Conservation (phyloP, 2,113 vertebrate genomes). For the Ifrita kowaldi region DNA sequence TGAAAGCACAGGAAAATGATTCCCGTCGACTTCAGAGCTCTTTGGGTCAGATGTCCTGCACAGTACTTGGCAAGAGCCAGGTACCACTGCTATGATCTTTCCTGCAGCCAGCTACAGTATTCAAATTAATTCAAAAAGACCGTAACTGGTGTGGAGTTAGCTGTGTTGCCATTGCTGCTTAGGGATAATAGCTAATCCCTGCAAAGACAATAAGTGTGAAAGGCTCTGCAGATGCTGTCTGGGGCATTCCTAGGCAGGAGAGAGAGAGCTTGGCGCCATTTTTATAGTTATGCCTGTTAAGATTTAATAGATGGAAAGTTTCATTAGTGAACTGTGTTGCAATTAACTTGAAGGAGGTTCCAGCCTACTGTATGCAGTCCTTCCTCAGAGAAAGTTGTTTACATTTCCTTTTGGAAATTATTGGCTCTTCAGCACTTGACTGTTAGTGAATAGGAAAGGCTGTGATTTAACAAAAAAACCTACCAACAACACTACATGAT, state of each 20-base stretch:
- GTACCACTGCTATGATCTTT: background rate
- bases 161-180: background rate
- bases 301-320: constrained; percentile 82
- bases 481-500: background rate
- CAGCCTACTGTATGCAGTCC: constrained; percentile 70
- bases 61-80: background rate
- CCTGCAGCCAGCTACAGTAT: background rate
- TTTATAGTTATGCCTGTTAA: constrained; percentile 82
- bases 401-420: constrained; percentile 69
- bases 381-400: constrained; percentile 71
- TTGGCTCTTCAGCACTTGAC: constrained; percentile 62
- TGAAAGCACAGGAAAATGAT: background rate
- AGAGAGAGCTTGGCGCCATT: constrained; percentile 77
- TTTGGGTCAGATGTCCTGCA: background rate
- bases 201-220: constrained; percentile 68
- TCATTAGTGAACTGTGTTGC: constrained; percentile 80
- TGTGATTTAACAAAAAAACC: background rate
- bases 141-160: background rate
- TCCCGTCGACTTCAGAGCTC: background rate
- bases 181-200: constrained; percentile 61
- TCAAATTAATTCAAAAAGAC: background rate
- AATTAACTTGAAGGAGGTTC: constrained; percentile 82
- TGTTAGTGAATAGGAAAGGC: constrained; percentile 45
- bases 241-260: constrained; percentile 68
- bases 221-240: constrained; percentile 68